Base-by-base conservation (phyloP, 37 sponge, comb jelly and placozoan genomes). In the Mnemiopsis leidyi region DNA sequence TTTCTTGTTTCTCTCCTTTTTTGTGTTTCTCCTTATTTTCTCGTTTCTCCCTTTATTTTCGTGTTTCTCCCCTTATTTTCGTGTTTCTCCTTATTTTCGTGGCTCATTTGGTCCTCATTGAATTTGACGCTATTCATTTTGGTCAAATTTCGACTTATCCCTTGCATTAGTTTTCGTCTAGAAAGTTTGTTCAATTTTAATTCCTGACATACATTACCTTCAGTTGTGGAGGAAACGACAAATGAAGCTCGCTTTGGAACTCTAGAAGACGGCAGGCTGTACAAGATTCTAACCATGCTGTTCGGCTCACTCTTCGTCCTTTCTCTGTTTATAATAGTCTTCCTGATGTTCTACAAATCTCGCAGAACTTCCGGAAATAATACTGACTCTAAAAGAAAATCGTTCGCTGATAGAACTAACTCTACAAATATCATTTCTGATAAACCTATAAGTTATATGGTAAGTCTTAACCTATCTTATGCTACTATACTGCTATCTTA, bases 371-470 rank as follows among this genome's bases (percentile, higher is more conserved):
- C 33, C 25, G 7, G 26, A 3, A 40, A 61, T 39, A 37, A 21
- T 0, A 39, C n/a, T 85, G 26, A 28, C 0, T 20, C 61, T 40
- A 85, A 37, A n/a, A 85, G 36, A 61, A 85, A 85, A 26, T 40
- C 61, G 48, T n/a, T 40, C 23, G 36, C 36, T 25, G 90, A 85
- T 26, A 38, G 90, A 26, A 40, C 61, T 3, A 85, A 85, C 90
- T 85, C 90, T n/a, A 38, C 40, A 20, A 85, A 85, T 37, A 85
- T 85, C 26, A 85, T 85, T 39, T 40, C 40, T 13, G 90, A 85
- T 39, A 85, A 38, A 39, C 90, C 90, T 37, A 85, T 85, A 13
- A 85, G 90, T 39, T 85, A 39, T 26, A 85, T 85, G 90, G 90
- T 85, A 39, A 85, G 90, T 38, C 5, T 5, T 48, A 48, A 48